Conservation (phyloP, 2,113 vertebrate genomes). For the Anolis sagrei region DNA sequence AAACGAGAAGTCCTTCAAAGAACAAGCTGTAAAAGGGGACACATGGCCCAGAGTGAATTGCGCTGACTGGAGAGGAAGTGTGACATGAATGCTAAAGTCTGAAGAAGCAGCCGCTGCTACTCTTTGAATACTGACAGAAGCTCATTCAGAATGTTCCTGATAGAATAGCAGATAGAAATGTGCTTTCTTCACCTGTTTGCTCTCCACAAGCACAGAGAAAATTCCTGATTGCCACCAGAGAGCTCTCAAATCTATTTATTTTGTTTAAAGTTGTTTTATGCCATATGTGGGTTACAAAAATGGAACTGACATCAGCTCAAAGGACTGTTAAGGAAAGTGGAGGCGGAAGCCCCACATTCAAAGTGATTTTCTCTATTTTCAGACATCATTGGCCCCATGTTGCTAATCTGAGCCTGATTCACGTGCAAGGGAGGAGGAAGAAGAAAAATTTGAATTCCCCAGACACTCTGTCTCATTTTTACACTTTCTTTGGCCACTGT, state of each 20-base stretch:
- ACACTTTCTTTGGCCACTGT: not conserved
- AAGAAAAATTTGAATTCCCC: not conserved
- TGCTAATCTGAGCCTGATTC: not conserved
- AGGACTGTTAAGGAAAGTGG: not conserved
- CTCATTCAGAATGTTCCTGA: not conserved
- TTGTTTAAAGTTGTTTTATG: not conserved
- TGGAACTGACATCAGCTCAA: not conserved
- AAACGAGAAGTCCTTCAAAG: constrained; percentile 50
- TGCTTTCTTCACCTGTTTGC: not conserved
- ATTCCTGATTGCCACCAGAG: not conserved
- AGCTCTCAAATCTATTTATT: not conserved
- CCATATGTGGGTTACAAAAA: not conserved
- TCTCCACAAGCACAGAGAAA: not conserved
- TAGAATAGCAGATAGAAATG: not conserved
- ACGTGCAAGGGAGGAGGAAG: no score
- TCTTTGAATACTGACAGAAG: constrained; percentile 21
- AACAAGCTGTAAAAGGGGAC: constrained; percentile 41
- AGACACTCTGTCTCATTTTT: not conserved
- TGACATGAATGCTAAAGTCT: not conserved
- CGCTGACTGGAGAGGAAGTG: constrained; percentile 47
- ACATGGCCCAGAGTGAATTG: constrained; percentile 48
- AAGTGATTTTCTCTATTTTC: not conserved
- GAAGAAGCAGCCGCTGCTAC: not conserved
- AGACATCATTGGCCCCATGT: not conserved
- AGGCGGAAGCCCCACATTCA: not conserved